These are phyloP conservation scores for Camponotus floridanus DNA, from an alignment of 1,140 invertebrate genomes.

Conservation along the genomic window DNA sequence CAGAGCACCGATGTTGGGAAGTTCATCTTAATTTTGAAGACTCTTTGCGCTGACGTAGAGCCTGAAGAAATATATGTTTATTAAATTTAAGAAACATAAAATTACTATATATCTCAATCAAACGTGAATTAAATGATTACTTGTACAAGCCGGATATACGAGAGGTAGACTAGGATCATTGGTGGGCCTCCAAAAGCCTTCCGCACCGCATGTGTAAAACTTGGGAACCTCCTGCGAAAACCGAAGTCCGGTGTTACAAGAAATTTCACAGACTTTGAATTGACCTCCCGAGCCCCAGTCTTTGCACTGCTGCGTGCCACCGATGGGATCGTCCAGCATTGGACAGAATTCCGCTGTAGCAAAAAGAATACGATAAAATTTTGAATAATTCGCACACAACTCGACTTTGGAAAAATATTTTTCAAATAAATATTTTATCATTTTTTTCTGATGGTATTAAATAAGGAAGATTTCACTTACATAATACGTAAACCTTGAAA, in stretches of 20 bases:
- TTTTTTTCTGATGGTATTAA: neutral
- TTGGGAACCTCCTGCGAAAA: conserved; percentile 97
- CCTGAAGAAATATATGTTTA: conserved; percentile 83
- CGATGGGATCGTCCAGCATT: conserved; percentile 93
- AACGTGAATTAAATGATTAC: conserved; percentile 85
- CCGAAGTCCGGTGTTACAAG: conserved; percentile 93
- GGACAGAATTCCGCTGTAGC: conserved; percentile 95
- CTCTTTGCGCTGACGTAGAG: conserved; percentile 94
- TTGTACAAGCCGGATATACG: conserved; percentile 96
- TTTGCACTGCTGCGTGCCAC: conserved; percentile 96
- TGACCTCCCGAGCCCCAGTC: conserved; percentile 98
- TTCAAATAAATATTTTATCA: no score
- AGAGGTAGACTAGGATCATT: conserved; percentile 92
- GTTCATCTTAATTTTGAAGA: conserved; percentile 96
- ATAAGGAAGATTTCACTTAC: conserved; percentile 88
- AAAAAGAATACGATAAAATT: conserved; percentile 27
- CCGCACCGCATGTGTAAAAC: conserved; percentile 98
- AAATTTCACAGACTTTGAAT: conserved; percentile 96
- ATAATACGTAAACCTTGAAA: conserved; percentile 96
- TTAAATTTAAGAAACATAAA: neutral
- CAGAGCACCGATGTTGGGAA: conserved; percentile 97
- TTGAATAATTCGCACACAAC: neutral
- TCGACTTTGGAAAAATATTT: conserved; percentile 5
- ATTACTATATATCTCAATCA: neutral
- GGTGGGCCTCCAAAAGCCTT: conserved; percentile 98